Evolutionary conservation across 2,113 vertebrate species (phyloP), one percentile per base, ranked within the genome.

Genomic region (Eupsittula cactorum): DNA sequence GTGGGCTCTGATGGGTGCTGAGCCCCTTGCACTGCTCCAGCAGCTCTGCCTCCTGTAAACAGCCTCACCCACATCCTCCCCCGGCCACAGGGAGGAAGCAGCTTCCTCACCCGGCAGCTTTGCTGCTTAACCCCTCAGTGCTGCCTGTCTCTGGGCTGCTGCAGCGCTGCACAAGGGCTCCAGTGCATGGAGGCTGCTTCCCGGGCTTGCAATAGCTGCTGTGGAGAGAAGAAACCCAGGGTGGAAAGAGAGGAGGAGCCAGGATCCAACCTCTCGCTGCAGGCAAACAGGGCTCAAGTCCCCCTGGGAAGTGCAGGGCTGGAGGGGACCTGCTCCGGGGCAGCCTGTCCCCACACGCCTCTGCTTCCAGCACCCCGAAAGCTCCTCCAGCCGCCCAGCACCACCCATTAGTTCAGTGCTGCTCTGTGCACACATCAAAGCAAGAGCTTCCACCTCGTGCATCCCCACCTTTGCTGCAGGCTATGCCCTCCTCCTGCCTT

Each of bases 261-360:
- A 14, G 1, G 2, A 1, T 2, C 75, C 35, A 10, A 3, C 2
- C 1, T 21, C 65, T 68, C 4, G 0, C 35, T 24, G 39, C 55
- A 39, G 82, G 76, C 33, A 49, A 39, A n/a, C 1, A 17, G 23
- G 60, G 33, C 33, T 82, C 75, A 10, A 46, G 16, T 39, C 29
- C 23, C 55, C 24, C 50, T 24, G 1, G 14, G 7, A 28, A 55
- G 44, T 1, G 12, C 23, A 15, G 70, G 37, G 1, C 10, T 16
- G 46, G 70, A 37, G 64, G 74, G 64, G 35, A 12, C 49, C 13
- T 0, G 11, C 57, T 50, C 24, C 9, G 8, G 20, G 42, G 59
- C 60, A 55, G 74, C 70, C 67, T 20, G 13, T 11, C 53, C 91
- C 63, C 39, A 27, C 50, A 67, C 10, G 18, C 29, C 7, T 11